Percentiles rank a stretch among this genome's conserved stretches.
Evolutionary conservation across 2,888 invertebrate species (phyloP).

Genomic region (Slavum lentiscoides): DNA sequence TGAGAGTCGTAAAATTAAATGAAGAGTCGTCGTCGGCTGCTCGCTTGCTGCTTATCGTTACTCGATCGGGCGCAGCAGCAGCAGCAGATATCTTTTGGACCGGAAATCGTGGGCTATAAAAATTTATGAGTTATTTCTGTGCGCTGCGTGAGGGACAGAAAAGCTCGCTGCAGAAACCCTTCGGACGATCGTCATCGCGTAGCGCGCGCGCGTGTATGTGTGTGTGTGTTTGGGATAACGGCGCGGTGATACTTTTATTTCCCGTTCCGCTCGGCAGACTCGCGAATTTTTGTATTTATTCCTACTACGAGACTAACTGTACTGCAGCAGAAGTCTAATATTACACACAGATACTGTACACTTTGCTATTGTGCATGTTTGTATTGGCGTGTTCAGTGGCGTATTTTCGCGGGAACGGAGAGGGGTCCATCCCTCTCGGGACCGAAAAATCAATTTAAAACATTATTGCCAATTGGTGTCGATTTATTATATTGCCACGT

Average conservation of each 20-base stretch:
- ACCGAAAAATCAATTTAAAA: no score
- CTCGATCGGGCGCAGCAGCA: constrained; percentile 29
- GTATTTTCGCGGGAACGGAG: no score
- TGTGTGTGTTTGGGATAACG: background rate
- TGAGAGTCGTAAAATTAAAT: constrained; percentile 48
- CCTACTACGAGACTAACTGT: background rate
- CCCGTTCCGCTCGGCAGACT: constrained; percentile 11
- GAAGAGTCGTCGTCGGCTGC: constrained; percentile 44
- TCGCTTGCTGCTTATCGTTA: constrained; percentile 40
- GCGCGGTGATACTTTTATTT: constrained; percentile 20
- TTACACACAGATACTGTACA: no score
- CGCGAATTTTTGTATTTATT: constrained; percentile 39
- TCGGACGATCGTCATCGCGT: no score
- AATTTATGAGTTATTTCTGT: constrained; percentile 45
- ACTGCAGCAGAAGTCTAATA: no score
- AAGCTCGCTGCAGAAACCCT: constrained; percentile 7
- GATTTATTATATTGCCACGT: no score
- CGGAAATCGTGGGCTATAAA: constrained; percentile 51
- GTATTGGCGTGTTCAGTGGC: no score
- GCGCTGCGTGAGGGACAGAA: background rate
- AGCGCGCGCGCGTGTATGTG: no score
- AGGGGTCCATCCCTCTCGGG: no score
- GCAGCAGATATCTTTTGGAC: constrained; percentile 44
- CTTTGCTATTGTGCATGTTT: no score
- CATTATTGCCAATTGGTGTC: no score